Base-by-base conservation (phyloP, 2,113 vertebrate species). In the Gymnobelideus leadbeateri region DNA sequence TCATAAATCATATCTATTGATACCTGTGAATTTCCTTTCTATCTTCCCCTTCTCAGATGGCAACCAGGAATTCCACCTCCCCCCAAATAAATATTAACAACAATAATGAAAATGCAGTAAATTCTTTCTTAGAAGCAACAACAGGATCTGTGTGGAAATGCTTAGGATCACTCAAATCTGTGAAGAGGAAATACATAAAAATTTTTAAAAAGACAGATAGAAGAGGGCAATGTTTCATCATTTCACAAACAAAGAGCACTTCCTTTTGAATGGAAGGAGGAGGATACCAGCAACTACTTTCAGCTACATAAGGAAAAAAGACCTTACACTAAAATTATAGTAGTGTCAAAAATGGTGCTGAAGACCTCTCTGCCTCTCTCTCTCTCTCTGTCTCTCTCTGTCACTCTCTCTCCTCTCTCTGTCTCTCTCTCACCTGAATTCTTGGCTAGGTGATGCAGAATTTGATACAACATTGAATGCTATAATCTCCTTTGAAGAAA, bases 221-320 rank as follows among this genome's bases (percentile, higher is more conserved):
- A 55, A 95, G 4, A 57, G 10, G 3, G 21, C 16, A 10, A 12
- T 61, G 89, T 94, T 94, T 95, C 84, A 92, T 93, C 91, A 94
- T 90, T 94, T 96, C 31, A 28, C 49, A 93, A 94, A 91, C 37
- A 37, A 93, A 31, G 12, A 93, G 14, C 23, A n/a, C 53, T 95
- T 24, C 8, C 47, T 77, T 77, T 77, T 43, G 16, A 43, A 91
- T 77, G 23, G 54, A 50, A 91, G n/a, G 19, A 43, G 16, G n/a
- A 2, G 6, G 14, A 43, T 43, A 77, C n/a, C 14, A 84, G n/a
- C 7, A 84, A 43, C 19, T 23, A 43, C 19, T 84, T 84, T 43
- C 12, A 84, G n/a, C 6, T 84, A 37, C 16, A 84, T 84, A 43
- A 43, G 43, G n/a, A 84, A 84, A 84, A 77, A 77, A 9, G 23